Evolutionary conservation across 2,888 invertebrate genomes (phyloP), one percentile per base, ranked within the genome.

Genomic region (Amorpha juglandis): DNA sequence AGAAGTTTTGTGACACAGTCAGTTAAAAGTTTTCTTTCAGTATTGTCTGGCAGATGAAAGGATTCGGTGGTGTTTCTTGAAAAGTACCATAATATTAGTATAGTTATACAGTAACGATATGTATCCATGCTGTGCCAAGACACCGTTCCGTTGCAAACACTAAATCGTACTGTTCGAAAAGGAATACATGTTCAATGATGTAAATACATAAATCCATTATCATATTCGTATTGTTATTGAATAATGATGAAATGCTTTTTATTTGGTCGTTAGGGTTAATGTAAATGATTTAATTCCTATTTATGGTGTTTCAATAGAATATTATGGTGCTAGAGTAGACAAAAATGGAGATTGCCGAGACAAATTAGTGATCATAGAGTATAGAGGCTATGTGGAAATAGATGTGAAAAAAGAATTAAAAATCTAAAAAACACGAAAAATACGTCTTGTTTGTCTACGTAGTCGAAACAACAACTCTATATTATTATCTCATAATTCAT

Each of bases 241-340:
- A 58, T 58, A 58, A 58, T 58, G 58, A 38, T 19, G 11, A 58
- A 58, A 58, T 42, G 58, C 58, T 58, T 58, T 58, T 58, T 58
- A 58, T 19, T 58, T 42, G 11, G 16, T 19, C 19, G 50, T 48
- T 48, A 38, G 38, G 38, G 6, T 3, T 27, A 38, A 38, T 38
- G 38, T 38, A 38, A 38, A 38, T 38, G 38, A 38, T 38, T 38
- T 38, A 38, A 38, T 27, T 27, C 38, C 9, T 38, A 38, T 38
- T 38, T 3, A 9, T 38, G 38, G 38, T 38, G 7, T 38, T 38
- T 38, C 38, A 38, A 38, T 9, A 9, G 8, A 38, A 9, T 38
- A 8, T 9, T 27, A 27, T 3, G 27, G 27, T 27, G 27, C 27
- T n/a, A n/a, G n/a, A n/a, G n/a, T n/a, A n/a, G n/a, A n/a, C n/a